Percentiles rank a stretch among this genome's conserved stretches.
These are phyloP conservation scores for Propsilocerus akamusi DNA, from an alignment of 1,140 invertebrate genomes.

Conservation along the genomic window DNA sequence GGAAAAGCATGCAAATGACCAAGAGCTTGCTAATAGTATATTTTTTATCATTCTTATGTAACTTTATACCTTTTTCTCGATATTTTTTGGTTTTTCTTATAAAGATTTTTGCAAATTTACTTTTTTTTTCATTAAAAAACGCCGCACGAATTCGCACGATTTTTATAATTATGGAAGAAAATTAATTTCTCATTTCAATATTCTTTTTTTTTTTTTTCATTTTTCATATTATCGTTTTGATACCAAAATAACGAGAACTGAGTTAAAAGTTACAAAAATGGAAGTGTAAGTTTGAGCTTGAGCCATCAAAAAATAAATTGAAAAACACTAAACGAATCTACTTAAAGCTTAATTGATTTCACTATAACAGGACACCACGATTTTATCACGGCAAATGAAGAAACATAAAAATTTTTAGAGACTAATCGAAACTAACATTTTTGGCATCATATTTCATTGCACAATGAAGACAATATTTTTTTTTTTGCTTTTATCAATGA, in stretches of 20 bases:
- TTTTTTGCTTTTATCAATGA: too few relatives aligned
- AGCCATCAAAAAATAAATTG: too few relatives aligned
- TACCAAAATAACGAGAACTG: not conserved
- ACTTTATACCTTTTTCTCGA: not conserved
- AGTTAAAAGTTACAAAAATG: too few relatives aligned
- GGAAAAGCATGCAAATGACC: not conserved
- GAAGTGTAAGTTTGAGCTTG: too few relatives aligned
- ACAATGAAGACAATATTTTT: too few relatives aligned
- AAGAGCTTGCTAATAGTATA: constrained; percentile 2
- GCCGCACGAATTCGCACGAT: not conserved
- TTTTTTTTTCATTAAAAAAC: not conserved
- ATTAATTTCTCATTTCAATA: not conserved
- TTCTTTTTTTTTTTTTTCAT: not conserved
- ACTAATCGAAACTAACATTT: not conserved
- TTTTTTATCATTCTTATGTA: constrained; percentile 4
- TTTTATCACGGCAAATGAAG: not conserved
- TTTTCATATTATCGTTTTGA: not conserved
- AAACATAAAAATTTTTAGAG: not conserved
- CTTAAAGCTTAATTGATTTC: not conserved
- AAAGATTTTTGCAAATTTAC: not conserved
- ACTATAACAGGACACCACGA: not conserved
- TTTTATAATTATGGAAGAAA: constrained; percentile 1
- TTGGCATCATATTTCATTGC: too few relatives aligned
- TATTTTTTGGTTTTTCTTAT: constrained; percentile 1
- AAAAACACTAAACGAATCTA: not conserved